phyloP scores from a whole-genome alignment of 2,888 invertebrate species.

The Polymixis flavicincta region DNA sequence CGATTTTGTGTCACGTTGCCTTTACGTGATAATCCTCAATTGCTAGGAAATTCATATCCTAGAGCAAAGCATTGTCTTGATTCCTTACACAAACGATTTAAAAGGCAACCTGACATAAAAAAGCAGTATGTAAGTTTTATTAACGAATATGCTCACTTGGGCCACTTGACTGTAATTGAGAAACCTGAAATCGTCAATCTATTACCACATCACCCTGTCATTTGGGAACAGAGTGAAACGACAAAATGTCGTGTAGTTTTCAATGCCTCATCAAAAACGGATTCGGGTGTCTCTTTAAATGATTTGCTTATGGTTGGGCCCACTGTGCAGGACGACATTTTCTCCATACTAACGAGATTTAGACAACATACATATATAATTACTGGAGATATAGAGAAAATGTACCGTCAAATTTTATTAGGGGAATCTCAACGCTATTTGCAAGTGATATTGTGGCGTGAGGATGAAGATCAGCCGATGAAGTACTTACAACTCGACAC shows the following conservation, averaged over 20 bases:
- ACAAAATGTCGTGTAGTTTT: slow-evolving; percentile 27
- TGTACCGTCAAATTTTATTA: background rate
- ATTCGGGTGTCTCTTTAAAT: slow-evolving; percentile 16
- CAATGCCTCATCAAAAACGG: slow-evolving; percentile 19
- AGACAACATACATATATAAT: slow-evolving; percentile 9
- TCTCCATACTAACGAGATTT: slow-evolving; percentile 13
- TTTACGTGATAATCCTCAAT: background rate
- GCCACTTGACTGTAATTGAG: background rate
- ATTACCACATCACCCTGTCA: too few relatives aligned
- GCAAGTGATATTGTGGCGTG: slow-evolving; percentile 33
- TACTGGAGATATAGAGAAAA: slow-evolving; percentile 13
- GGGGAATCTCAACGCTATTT: slow-evolving; percentile 19
- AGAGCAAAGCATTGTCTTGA: slow-evolving; percentile 8
- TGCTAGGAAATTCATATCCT: slow-evolving; percentile 2
- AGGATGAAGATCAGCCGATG: slow-evolving; percentile 12
- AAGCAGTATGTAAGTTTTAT: slow-evolving; percentile 9
- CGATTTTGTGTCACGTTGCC: slow-evolving; percentile 26
- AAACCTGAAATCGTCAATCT: background rate
- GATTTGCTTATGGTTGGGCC: slow-evolving; percentile 20
- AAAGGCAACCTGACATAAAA: slow-evolving; percentile 23
- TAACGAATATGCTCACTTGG: slow-evolving; percentile 3
- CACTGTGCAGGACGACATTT: slow-evolving; percentile 9
- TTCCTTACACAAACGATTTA: background rate
- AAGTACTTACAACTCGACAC: slow-evolving; percentile 20
- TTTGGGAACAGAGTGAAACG: slow-evolving; percentile 12